These are phyloP conservation scores for Sebastes wilsoni DNA, from an alignment of 2,797 vertebrate genomes.

Conservation along the genomic window DNA sequence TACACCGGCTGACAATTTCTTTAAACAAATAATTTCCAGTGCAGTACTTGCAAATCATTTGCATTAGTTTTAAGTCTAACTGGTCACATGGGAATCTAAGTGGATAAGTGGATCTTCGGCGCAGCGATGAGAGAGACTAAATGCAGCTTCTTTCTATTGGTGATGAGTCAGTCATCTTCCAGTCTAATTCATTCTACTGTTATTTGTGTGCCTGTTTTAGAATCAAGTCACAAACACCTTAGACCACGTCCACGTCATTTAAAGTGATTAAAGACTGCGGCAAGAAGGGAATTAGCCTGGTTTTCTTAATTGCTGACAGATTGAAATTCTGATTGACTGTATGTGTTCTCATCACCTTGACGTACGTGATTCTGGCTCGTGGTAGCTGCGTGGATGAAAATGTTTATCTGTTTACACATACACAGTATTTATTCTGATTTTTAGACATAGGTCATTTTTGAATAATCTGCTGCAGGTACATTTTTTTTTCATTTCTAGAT, in stretches of 20 bases:
- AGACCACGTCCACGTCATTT: neutral
- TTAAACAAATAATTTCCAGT: constrained; percentile 69
- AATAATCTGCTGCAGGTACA: too few species aligned
- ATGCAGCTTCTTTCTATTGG: neutral
- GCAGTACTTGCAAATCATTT: constrained; percentile 55
- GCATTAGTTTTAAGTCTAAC: constrained; percentile 63
- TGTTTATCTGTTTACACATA: neutral
- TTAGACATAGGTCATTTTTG: rapidly evolving
- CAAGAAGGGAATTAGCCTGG: neutral
- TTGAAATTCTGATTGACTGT: neutral
- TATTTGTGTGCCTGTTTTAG: neutral
- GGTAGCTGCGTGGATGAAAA: neutral
- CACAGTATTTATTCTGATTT: neutral
- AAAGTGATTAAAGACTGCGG: neutral
- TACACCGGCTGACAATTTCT: constrained; percentile 44
- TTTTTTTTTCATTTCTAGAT: neutral
- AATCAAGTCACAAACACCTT: neutral
- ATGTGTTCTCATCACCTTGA: neutral
- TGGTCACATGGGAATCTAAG: constrained; percentile 43
- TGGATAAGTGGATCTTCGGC: neutral
- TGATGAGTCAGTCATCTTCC: neutral
- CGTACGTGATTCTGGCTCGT: neutral
- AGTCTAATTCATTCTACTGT: neutral
- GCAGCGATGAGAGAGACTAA: neutral
- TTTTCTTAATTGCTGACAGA: neutral